Percentiles rank a stretch among this genome's conserved stretches.
phyloP scores from a whole-genome alignment of 2,888 invertebrate genomes.

The Sesia bembeciformis region DNA sequence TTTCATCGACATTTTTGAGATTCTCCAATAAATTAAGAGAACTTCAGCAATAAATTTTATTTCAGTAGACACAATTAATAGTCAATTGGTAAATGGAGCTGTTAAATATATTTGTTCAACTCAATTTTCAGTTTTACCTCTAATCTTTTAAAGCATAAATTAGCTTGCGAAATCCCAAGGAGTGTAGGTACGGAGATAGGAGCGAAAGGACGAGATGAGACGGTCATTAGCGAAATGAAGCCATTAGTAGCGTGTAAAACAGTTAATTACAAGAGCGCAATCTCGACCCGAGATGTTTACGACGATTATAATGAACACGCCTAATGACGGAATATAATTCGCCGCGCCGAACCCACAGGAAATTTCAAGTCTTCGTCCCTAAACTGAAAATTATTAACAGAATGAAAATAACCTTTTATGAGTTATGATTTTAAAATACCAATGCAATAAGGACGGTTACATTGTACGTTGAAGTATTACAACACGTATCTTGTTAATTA shows the following conservation, averaged over 20 bases:
- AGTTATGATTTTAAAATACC: too few species aligned
- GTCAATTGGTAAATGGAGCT: neutral
- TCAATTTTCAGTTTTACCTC: neutral
- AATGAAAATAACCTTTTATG: too few species aligned
- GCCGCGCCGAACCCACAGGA: neutral
- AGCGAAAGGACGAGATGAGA: conserved; percentile 40
- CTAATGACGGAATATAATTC: conserved; percentile 22
- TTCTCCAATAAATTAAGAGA: too few species aligned
- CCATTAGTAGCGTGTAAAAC: conserved; percentile 68
- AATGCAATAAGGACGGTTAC: too few species aligned
- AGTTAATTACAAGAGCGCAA: conserved; percentile 59
- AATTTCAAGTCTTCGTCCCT: too few species aligned
- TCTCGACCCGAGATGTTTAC: conserved; percentile 36
- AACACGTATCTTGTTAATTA: neutral
- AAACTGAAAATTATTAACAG: too few species aligned
- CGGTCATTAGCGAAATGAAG: conserved; percentile 67
- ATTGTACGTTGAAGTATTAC: neutral
- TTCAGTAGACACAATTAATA: neutral
- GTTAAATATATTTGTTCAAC: neutral
- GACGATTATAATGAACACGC: conserved; percentile 34
- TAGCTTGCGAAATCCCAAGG: conserved; percentile 14
- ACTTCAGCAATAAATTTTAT: too few species aligned
- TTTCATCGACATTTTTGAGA: too few species aligned
- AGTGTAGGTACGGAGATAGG: conserved; percentile 20
- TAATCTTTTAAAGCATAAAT: conserved; percentile 15